phyloP scores from a whole-genome alignment of 2,113 vertebrate species.

The Anser cygnoides region DNA sequence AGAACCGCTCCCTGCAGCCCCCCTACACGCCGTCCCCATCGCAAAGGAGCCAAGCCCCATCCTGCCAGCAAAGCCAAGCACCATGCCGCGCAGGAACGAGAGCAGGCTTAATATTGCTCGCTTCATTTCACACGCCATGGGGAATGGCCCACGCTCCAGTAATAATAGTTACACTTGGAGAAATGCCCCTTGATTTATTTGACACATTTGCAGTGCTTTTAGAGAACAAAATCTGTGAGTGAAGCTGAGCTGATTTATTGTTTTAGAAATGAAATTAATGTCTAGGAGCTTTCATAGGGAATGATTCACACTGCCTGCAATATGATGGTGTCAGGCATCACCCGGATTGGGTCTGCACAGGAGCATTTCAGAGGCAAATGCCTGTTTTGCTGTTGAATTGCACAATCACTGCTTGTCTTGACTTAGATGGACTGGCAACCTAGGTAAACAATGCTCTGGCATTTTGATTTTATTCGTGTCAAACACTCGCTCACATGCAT shows the following conservation, averaged over 20 bases:
- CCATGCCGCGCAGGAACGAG: rapidly evolving
- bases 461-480: neutral
- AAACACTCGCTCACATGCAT: neutral
- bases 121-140: conserved; percentile 33
- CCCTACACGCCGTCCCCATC: rapidly evolving
- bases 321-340: conserved; percentile 23
- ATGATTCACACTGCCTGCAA: conserved; percentile 39
- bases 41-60: neutral
- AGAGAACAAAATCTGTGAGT: conserved; percentile 58
- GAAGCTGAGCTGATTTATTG: conserved; percentile 67
- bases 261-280: conserved; percentile 74
- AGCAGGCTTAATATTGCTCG: neutral
- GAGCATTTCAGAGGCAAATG: conserved; percentile 38
- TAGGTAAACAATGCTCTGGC: conserved; percentile 35
- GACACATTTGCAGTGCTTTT: conserved; percentile 63
- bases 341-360: neutral
- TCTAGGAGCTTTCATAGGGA: conserved; percentile 48
- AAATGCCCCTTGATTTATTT: conserved; percentile 73
- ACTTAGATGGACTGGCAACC: neutral
- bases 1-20: neutral
- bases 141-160: conserved; percentile 23
- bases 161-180: conserved; percentile 62
- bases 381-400: conserved; percentile 24
- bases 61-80: neutral
- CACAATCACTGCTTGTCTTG: conserved; percentile 5